Percentiles rank a stretch among this genome's conserved stretches.
These are phyloP conservation scores for Tenthredo distinguenda DNA, from an alignment of 2,888 invertebrate genomes.

Conservation along the genomic window DNA sequence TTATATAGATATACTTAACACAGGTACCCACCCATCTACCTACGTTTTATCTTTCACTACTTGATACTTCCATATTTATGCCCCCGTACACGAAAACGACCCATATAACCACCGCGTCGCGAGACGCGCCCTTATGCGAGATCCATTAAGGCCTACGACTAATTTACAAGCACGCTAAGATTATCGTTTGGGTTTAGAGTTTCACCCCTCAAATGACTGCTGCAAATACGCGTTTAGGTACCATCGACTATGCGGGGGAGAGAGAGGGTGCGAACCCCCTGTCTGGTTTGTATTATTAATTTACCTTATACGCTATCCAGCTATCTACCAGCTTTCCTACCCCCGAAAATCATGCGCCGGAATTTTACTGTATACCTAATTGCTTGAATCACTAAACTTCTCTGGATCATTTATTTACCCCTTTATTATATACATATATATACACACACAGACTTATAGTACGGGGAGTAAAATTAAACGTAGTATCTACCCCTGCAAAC, in stretches of 20 bases:
- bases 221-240: constrained; percentile 41
- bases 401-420: constrained; percentile 17
- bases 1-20: neutral
- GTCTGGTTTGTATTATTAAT: constrained; percentile 47
- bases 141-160: constrained; percentile 50
- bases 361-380: constrained; percentile 21
- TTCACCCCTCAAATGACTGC: constrained; percentile 48
- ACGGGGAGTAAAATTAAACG: neutral
- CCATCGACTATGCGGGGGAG: neutral
- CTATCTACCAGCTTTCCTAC: neutral
- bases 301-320: neutral
- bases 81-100: neutral
- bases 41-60: neutral
- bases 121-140: constrained; percentile 29
- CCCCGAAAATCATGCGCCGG: constrained; percentile 2
- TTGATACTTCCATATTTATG: constrained; percentile 28
- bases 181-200: constrained; percentile 49
- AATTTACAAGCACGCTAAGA: constrained; percentile 49
- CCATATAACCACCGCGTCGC: neutral
- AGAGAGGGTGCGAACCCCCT: neutral
- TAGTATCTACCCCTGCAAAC: neutral
- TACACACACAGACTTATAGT: neutral
- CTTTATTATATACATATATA: neutral
- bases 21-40: neutral
- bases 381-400: constrained; percentile 28